Conservation (phyloP, 2,888 invertebrate genomes). For the Platynereis dumerilii region DNA sequence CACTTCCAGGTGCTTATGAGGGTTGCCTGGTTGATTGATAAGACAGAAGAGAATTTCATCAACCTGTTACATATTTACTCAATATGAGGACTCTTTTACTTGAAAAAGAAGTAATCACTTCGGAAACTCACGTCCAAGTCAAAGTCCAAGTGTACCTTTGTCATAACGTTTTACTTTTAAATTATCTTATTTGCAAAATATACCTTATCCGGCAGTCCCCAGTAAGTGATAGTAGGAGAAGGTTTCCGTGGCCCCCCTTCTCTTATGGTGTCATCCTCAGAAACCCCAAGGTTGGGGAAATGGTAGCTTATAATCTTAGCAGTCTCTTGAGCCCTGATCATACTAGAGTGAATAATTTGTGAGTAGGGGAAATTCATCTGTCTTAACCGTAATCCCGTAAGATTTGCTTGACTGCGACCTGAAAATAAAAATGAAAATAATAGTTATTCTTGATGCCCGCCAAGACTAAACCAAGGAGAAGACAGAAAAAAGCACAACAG, state of each 20-base stretch:
- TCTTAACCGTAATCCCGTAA: conserved; percentile 32
- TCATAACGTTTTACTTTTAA: no score
- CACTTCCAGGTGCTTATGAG: no score
- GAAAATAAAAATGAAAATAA: conserved; percentile 9
- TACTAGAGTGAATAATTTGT: conserved; percentile 29
- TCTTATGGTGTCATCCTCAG: conserved; percentile 26
- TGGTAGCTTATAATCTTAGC: conserved; percentile 30
- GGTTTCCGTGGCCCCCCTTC: conserved; percentile 37
- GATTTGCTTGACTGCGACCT: conserved; percentile 33
- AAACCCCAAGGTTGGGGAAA: conserved; percentile 24
- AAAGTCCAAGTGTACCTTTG: no score
- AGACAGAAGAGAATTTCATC: no score
- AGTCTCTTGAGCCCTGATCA: conserved; percentile 34
- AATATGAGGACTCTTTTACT: no score
- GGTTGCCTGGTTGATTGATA: no score
- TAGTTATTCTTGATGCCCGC: no score
- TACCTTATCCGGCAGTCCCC: conserved; percentile 35
- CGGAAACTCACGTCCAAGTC: no score
- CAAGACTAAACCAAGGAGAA: no score
- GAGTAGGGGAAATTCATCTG: conserved; percentile 26
- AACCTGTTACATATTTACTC: no score
- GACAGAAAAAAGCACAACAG: no score
- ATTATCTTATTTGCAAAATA: background rate
- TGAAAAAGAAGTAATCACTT: no score
- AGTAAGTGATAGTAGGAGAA: conserved; percentile 35